phyloP scores from a whole-genome alignment of 2,888 invertebrate genomes.

The Heteromyza rotundicornis region DNA sequence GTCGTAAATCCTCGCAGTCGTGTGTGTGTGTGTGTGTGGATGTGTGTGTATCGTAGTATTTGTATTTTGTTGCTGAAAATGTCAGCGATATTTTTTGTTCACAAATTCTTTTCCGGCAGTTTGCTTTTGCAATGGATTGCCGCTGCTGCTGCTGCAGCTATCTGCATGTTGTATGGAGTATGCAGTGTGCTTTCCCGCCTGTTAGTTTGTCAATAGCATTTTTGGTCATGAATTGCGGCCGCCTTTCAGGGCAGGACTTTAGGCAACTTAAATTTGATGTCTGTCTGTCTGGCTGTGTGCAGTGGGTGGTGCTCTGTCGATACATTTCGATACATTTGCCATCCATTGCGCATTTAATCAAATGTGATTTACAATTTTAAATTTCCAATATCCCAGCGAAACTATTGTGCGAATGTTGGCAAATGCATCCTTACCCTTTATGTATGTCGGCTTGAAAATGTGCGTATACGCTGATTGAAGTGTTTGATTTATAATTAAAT shows the following conservation, averaged over 20 bases:
- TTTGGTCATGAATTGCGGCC: slow-evolving; percentile 2
- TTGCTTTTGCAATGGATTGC: neutral
- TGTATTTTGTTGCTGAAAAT: neutral
- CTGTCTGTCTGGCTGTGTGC: neutral
- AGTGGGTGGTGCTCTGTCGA: neutral
- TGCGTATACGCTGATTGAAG: too few relatives aligned
- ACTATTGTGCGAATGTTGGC: neutral
- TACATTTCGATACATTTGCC: too few relatives aligned
- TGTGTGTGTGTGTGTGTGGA: neutral
- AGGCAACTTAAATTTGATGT: neutral
- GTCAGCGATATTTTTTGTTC: neutral
- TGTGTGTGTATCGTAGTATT: neutral
- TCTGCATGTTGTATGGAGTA: neutral
- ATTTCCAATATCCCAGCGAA: neutral
- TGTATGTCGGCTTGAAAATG: too few relatives aligned
- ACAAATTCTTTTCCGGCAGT: neutral
- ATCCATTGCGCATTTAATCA: neutral
- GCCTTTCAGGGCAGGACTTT: neutral
- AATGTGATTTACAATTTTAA: slow-evolving; percentile 1
- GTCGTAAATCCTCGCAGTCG: neutral
- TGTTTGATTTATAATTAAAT: too few relatives aligned
- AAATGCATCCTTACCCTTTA: neutral
- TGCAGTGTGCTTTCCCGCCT: too few relatives aligned
- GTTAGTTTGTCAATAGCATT: slow-evolving; percentile 4
- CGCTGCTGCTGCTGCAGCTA: neutral